Percentiles rank a stretch among this genome's conserved stretches.
Conservation (phyloP, 2,113 vertebrate species). For the Trichechus manatus region DNA sequence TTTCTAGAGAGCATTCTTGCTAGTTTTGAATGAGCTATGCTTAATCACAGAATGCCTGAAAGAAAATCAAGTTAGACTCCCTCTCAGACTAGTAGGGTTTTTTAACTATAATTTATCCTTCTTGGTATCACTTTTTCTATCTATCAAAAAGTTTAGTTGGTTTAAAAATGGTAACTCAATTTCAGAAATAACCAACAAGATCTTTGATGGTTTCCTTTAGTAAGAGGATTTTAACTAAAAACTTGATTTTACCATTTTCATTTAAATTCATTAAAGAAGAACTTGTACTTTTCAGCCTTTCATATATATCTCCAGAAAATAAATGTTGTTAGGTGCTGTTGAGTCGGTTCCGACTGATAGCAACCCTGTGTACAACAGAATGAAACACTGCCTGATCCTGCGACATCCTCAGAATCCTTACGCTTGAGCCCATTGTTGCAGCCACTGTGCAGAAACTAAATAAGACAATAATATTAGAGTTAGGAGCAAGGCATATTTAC, state of each 20-base stretch:
- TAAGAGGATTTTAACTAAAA: no score
- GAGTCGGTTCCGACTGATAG: no score
- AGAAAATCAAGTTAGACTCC: background rate
- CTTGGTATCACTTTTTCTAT: background rate
- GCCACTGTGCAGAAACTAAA: background rate
- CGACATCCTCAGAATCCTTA: no score
- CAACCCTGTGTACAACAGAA: no score
- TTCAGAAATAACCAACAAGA: background rate
- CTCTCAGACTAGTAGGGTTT: background rate
- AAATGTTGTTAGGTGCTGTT: no score
- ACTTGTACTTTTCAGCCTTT: background rate
- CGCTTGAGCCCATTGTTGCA: no score
- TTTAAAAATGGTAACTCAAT: background rate
- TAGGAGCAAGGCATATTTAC: background rate
- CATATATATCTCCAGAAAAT: background rate
- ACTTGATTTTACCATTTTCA: no score
- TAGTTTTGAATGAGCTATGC: background rate
- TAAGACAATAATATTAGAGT: background rate
- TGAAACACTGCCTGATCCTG: no score
- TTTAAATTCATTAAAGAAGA: background rate
- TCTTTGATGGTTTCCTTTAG: constrained; percentile 12
- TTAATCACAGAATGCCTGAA: background rate
- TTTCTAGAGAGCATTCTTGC: background rate
- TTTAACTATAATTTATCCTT: background rate
- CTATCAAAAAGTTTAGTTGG: background rate